Percentiles rank a stretch among this genome's conserved stretches.
These are phyloP conservation scores for Oncorhynchus clarkii DNA, from an alignment of 2,113 vertebrate species.

Conservation along the genomic window DNA sequence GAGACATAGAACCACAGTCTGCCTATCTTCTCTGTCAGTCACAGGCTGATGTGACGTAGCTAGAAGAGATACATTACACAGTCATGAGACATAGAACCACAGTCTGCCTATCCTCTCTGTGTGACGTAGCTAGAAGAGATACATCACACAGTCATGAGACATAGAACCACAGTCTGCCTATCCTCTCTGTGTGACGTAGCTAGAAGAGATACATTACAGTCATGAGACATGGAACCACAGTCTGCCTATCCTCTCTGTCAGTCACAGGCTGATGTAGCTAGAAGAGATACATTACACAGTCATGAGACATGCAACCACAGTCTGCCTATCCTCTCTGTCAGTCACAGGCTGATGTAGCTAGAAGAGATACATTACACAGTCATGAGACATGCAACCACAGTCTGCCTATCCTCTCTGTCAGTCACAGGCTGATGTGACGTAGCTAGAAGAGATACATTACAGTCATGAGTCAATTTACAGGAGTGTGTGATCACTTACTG, in stretches of 20 bases:
- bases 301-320: neutral
- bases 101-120: neutral
- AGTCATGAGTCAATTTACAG: neutral
- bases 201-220: neutral
- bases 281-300: neutral
- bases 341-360: neutral
- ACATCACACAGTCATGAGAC: neutral
- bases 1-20: too few relatives aligned
- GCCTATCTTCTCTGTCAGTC: neutral
- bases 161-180: neutral
- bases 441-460: neutral
- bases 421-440: neutral
- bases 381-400: neutral
- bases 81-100: neutral
- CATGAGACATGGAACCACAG: neutral
- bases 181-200: neutral
- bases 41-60: neutral
- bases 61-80: neutral
- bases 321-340: slow-evolving; percentile 1
- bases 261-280: neutral
- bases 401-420: slow-evolving; percentile 1
- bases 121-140: neutral
- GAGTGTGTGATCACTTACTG: neutral
- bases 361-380: neutral
- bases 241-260: neutral